Evolutionary conservation across 2,797 vertebrate genomes (phyloP).

Genomic region (Hippopotamyrus pictus): DNA sequence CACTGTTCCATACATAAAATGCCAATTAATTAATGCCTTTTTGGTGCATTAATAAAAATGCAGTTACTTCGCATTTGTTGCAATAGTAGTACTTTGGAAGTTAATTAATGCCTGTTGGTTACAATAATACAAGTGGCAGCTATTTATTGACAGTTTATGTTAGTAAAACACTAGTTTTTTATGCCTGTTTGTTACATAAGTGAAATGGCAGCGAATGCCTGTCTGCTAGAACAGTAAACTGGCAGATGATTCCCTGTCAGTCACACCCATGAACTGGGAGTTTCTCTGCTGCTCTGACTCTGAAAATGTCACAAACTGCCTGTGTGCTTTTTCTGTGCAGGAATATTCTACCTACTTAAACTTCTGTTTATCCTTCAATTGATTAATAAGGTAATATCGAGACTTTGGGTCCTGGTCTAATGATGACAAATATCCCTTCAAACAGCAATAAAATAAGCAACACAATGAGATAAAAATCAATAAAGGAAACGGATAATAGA

Average conservation of each 20-base stretch:
- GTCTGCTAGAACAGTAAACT: not conserved
- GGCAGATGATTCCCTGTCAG: not conserved
- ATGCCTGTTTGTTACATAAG: not conserved
- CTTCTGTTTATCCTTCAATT: not conserved
- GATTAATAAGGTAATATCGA: not conserved
- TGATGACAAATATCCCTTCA: not conserved
- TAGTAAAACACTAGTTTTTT: not conserved
- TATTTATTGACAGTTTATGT: not conserved
- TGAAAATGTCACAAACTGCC: not conserved
- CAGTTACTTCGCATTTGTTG: not conserved
- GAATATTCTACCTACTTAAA: not conserved
- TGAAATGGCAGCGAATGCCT: not conserved
- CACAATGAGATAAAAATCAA: not conserved
- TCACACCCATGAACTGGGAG: not conserved
- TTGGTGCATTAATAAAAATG: not conserved
- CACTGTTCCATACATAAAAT: not conserved
- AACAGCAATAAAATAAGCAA: not conserved
- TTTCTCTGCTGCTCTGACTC: not conserved
- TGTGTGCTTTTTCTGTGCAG: not conserved
- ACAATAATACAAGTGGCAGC: not conserved
- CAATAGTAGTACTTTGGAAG: not conserved
- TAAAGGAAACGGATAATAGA: not conserved
- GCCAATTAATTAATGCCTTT: not conserved
- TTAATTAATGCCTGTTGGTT: not conserved
- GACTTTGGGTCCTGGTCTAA: not conserved